A percentile compares a stretch with the other conserved stretches of the same genome.
These are phyloP conservation scores for Drosophila borealis DNA, from an alignment of 2,888 invertebrate genomes.

Conservation along the genomic window DNA sequence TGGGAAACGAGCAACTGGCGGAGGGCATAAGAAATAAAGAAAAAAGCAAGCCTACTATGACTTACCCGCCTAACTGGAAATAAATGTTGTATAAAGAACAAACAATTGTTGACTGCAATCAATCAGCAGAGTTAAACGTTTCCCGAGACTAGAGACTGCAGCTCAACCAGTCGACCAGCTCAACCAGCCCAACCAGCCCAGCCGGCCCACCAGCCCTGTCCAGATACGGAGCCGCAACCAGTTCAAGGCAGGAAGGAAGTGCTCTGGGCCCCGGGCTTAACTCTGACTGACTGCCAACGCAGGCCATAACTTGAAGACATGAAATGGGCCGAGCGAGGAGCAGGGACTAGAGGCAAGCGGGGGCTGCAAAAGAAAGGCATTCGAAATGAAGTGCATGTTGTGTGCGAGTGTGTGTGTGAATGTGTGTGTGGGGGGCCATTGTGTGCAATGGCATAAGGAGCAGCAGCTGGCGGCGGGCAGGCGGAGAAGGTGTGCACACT, in stretches of 20 bases:
- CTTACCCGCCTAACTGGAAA: constrained; percentile 65
- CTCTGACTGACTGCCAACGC: constrained; percentile 30
- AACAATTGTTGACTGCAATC: constrained; percentile 82
- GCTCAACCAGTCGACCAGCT: constrained; percentile 17
- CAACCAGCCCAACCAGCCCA: constrained; percentile 11
- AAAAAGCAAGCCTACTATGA: constrained; percentile 40
- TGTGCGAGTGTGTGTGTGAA: constrained; percentile 16
- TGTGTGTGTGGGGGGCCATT: constrained; percentile 31
- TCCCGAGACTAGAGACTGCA: constrained; percentile 52
- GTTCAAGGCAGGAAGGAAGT: constrained; percentile 69
- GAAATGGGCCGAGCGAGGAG: constrained; percentile 54
- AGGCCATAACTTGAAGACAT: constrained; percentile 66
- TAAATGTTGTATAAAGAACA: constrained; percentile 78
- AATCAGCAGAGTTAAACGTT: constrained; percentile 79
- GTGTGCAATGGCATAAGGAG: constrained; percentile 28
- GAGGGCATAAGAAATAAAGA: too few relatives aligned
- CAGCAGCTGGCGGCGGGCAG: constrained; percentile 5
- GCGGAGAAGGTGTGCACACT: constrained; percentile 36
- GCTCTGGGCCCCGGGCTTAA: constrained; percentile 50
- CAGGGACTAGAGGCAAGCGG: constrained; percentile 1
- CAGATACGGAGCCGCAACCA: neutral
- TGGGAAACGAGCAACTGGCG: neutral
- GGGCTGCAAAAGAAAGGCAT: constrained; percentile 58
- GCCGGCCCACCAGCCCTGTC: neutral
- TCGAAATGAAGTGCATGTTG: constrained; percentile 75